Evolutionary conservation across 1,140 invertebrate species (phyloP).

Genomic region (Fopius arisanus): DNA sequence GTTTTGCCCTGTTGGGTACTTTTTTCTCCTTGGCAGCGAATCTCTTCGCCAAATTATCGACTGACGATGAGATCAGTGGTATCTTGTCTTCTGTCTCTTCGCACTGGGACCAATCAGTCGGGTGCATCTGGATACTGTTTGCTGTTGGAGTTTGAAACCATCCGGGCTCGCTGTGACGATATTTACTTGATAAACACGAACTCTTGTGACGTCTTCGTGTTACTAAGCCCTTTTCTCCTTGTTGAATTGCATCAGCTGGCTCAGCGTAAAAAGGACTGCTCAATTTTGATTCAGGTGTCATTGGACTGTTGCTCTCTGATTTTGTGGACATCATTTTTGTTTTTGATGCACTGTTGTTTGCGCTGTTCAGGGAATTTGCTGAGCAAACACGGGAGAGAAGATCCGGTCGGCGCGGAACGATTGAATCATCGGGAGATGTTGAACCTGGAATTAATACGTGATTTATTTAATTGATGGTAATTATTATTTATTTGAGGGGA

Average conservation of each 20-base stretch:
- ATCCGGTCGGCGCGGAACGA: conserved; percentile 69
- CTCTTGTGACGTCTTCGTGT: conserved; percentile 51
- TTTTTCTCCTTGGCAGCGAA: conserved; percentile 64
- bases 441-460: conserved; percentile 19
- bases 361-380: conserved; percentile 59
- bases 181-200: conserved; percentile 57
- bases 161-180: conserved; percentile 72
- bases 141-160: conserved; percentile 63
- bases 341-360: conserved; percentile 53
- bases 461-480: not conserved
- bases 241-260: conserved; percentile 83
- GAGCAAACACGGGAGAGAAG: conserved; percentile 73
- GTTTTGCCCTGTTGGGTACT: conserved; percentile 70
- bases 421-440: conserved; percentile 50
- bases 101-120: conserved; percentile 68
- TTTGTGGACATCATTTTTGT: conserved; percentile 58
- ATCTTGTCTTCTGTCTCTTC: conserved; percentile 62
- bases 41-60: conserved; percentile 69
- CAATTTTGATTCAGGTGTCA: conserved; percentile 67
- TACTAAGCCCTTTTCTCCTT: conserved; percentile 58
- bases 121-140: conserved; percentile 61
- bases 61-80: conserved; percentile 71
- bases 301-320: conserved; percentile 56
- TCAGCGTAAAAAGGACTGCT: conserved; percentile 91
- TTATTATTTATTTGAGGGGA: no score